phyloP scores from a whole-genome alignment of 2,113 vertebrate genomes.

The Pedionomus torquatus region DNA sequence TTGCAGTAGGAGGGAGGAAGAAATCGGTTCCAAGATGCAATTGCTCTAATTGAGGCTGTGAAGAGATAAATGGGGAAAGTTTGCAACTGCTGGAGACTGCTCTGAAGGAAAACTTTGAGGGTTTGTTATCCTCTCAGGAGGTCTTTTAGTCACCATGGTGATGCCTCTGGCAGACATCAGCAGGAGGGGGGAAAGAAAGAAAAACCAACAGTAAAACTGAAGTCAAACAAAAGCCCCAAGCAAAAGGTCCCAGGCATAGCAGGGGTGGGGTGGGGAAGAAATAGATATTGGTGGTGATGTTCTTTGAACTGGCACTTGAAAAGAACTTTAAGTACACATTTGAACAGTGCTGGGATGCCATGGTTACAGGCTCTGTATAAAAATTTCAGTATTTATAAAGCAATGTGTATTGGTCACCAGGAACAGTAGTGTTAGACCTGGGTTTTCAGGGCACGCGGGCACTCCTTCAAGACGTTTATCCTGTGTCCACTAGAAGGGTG shows the following conservation, averaged over 20 bases:
- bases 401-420: background rate
- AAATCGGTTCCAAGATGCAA: constrained; percentile 61
- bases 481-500: background rate
- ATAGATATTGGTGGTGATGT: background rate
- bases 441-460: background rate
- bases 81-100: constrained; percentile 58
- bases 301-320: background rate
- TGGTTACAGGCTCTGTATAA: background rate
- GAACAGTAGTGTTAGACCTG: background rate
- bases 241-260: background rate
- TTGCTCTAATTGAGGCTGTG: constrained; percentile 73
- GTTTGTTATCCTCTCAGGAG: constrained; percentile 68
- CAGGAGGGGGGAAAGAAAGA: background rate
- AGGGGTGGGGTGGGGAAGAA: background rate
- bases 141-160: constrained; percentile 64
- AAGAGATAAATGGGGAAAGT: constrained; percentile 71
- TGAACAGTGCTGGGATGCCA: background rate
- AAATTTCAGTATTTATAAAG: background rate
- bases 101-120: constrained; percentile 65
- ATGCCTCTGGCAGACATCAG: constrained; percentile 47
- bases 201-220: background rate
- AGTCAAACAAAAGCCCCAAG: background rate
- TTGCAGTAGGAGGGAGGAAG: constrained; percentile 64
- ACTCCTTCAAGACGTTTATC: background rate
- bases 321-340: background rate